Conservation (phyloP, 2,797 vertebrate species). For the Sorex maritimensis region DNA sequence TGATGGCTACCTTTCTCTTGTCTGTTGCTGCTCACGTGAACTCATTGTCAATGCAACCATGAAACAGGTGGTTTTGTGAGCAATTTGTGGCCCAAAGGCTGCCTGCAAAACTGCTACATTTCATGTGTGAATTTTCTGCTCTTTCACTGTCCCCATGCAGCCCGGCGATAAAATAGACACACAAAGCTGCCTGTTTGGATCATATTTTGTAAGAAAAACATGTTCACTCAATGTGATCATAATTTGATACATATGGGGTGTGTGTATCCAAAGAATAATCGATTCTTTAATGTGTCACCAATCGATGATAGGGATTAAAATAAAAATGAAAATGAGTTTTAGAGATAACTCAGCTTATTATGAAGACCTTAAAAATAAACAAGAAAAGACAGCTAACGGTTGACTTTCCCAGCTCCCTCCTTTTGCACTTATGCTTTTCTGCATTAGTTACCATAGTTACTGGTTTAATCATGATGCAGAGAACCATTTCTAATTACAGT, state of each 20-base stretch:
- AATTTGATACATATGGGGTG: neutral
- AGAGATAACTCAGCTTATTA: constrained; percentile 66
- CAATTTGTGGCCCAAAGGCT: constrained; percentile 5
- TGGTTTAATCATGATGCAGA: constrained; percentile 91
- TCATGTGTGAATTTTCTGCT: neutral
- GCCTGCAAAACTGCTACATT: neutral
- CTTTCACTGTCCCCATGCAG: neutral
- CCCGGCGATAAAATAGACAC: neutral
- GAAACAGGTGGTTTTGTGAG: constrained; percentile 37
- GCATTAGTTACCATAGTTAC: constrained; percentile 92
- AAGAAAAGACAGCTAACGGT: constrained; percentile 83
- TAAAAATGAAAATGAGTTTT: constrained; percentile 68
- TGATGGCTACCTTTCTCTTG: neutral
- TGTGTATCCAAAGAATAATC: neutral
- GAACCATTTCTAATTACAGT: constrained; percentile 92
- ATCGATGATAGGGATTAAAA: constrained; percentile 68
- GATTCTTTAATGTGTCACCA: constrained; percentile 66
- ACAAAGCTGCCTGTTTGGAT: neutral
- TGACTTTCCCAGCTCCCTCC: constrained; percentile 86
- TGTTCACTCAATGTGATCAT: neutral
- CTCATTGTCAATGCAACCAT: neutral
- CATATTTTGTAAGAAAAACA: constrained; percentile 2
- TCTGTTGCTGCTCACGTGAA: neutral
- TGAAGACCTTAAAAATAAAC: constrained; percentile 86
- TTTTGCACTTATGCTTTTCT: constrained; percentile 88